phyloP scores from a whole-genome alignment of 2,888 invertebrate species.

The Plebejus argus region DNA sequence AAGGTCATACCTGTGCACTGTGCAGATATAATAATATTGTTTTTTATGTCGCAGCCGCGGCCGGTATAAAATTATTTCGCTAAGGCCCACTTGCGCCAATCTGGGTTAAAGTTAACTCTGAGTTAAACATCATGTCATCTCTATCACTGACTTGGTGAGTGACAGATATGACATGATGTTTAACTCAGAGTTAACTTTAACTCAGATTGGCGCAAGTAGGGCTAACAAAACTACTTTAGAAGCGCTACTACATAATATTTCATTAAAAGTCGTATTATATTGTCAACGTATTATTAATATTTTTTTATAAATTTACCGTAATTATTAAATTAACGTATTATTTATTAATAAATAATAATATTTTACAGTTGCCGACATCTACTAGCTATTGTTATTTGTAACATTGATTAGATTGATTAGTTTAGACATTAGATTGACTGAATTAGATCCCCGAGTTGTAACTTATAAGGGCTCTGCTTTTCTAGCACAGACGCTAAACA shows the following conservation, averaged over 20 bases:
- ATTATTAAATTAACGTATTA: too few relatives aligned
- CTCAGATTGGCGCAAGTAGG: too few relatives aligned
- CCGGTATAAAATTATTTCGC: background rate
- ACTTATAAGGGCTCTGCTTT: background rate
- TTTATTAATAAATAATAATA: too few relatives aligned
- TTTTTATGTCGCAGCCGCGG: background rate
- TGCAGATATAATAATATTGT: background rate
- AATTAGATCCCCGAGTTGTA: background rate
- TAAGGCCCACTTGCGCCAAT: too few relatives aligned
- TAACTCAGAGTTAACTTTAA: too few relatives aligned
- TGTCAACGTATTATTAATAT: too few relatives aligned
- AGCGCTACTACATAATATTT: background rate
- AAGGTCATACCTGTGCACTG: constrained; percentile 8
- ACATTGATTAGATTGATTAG: background rate
- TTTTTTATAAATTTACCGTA: too few relatives aligned
- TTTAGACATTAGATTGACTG: background rate
- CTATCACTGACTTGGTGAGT: too few relatives aligned
- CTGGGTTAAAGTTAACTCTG: too few relatives aligned
- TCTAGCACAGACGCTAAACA: background rate
- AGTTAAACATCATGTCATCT: too few relatives aligned
- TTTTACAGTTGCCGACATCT: background rate
- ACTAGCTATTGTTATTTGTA: background rate
- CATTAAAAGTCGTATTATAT: background rate
- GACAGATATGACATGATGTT: too few relatives aligned
- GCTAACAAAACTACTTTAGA: background rate